Base-by-base conservation (phyloP, 2,113 vertebrate species). In the Apaloderma vittatum region DNA sequence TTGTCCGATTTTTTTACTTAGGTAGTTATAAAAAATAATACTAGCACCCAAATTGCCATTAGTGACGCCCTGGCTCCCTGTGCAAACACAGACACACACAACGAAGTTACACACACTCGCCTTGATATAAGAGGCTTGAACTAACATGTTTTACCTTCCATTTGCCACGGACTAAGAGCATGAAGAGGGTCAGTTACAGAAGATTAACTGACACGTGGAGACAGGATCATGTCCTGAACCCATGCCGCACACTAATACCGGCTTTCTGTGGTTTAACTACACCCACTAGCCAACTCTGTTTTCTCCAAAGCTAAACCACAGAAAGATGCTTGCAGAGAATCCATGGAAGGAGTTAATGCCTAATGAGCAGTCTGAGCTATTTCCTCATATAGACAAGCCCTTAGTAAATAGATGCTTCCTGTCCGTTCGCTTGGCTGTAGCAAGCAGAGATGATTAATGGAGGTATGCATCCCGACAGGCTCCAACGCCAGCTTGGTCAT, bases 331-430 rank as follows among this genome's bases (percentile, higher is more conserved):
- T 1, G 1, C 34, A 70, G 20, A 76, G 71, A 93, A 78, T 65
- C 49, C 62, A 29, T 11, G 29, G 76, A 94, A 96, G 37, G 93
- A 87, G 94, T 89, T 95, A 97, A 94, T 2, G 15, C n/a, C 68
- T 96, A 80, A 88, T 21, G 68, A 95, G 46, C 43, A 68, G 34
- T 19, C 77, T n/a, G 46, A 72, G 77, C 77, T 90, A 34, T 37
- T 86, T 84, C 73, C 72, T 65, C 65, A 43, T 11, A 57, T 48
- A 93, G 93, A 86, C 71, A 34, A 95, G 71, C 66, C 54, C 73
- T 86, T 36, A 80, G 86, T 76, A 96, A 97, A 97, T 79, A 92
- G 82, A 94, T 80, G 83, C 37, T 84, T 96, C 88, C 94, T 87
- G 91, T 94, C 94, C 86, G 89, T 58, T 88, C 2, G 1, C 75